phyloP scores from a whole-genome alignment of 2,797 vertebrate species.

The Dendrocincla tyrannina region DNA sequence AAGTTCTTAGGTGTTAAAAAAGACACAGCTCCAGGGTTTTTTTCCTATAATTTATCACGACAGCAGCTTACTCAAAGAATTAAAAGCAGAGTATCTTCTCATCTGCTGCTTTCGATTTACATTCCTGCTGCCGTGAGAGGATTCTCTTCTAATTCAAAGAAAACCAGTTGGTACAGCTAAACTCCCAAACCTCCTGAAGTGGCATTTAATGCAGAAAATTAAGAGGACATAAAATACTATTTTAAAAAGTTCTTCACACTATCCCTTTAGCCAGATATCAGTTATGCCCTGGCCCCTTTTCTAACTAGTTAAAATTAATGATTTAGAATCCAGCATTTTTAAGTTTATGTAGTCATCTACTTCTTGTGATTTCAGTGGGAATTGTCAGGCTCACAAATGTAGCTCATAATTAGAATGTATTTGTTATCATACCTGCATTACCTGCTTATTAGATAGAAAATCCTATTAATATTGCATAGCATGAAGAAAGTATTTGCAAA shows the following conservation, averaged over 20 bases:
- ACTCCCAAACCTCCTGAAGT: neutral
- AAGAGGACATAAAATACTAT: neutral
- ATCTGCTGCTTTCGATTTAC: neutral
- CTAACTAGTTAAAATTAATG: neutral
- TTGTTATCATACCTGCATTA: neutral
- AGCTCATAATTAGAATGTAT: neutral
- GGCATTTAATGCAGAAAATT: neutral
- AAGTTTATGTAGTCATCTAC: neutral
- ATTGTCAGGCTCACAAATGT: neutral
- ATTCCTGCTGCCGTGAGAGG: neutral
- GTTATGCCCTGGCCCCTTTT: neutral
- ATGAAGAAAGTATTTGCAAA: neutral
- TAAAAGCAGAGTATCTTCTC: neutral
- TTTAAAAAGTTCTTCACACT: neutral
- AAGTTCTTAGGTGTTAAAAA: neutral
- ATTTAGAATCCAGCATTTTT: neutral
- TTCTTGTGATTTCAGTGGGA: neutral
- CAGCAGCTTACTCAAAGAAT: neutral
- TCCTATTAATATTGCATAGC: neutral
- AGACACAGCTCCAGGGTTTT: neutral
- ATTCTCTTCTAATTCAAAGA: neutral
- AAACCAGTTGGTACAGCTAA: neutral
- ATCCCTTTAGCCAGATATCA: neutral
- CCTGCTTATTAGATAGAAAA: neutral
- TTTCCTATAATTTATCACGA: neutral